phyloP scores from a whole-genome alignment of 2,888 invertebrate species.

The Danaus chrysippus region DNA sequence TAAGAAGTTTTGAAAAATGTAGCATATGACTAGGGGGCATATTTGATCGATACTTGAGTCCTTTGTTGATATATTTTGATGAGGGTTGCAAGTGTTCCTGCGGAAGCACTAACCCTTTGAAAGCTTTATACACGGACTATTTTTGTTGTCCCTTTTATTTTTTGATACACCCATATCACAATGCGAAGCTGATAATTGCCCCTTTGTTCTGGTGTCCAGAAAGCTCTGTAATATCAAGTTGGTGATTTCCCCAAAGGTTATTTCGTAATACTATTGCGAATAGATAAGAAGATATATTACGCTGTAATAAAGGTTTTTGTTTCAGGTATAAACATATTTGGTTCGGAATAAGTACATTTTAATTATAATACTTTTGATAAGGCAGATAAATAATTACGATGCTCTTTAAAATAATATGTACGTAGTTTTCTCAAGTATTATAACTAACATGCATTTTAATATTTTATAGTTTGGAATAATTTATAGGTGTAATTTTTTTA shows the following conservation, averaged over 20 bases:
- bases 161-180: slow-evolving; percentile 5
- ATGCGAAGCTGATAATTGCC: slow-evolving; percentile 3
- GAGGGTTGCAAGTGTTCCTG: slow-evolving; percentile 5
- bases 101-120: slow-evolving; percentile 5
- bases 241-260: neutral
- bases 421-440: too few relatives aligned
- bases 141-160: slow-evolving; percentile 4
- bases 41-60: neutral
- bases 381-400: too few relatives aligned
- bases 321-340: too few relatives aligned
- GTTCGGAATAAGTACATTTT: too few relatives aligned
- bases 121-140: neutral
- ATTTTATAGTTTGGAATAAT: too few relatives aligned
- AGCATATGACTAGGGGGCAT: neutral
- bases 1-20: too few relatives aligned
- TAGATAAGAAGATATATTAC: neutral
- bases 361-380: too few relatives aligned
- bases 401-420: too few relatives aligned
- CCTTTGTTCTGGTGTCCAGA: neutral
- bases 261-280: neutral
- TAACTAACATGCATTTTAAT: too few relatives aligned
- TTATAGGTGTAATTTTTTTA: too few relatives aligned
- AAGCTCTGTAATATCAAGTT: neutral
- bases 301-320: too few relatives aligned
- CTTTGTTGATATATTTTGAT: slow-evolving; percentile 6